These are phyloP conservation scores for Brachionus plicatilis DNA, from an alignment of 1,140 invertebrate genomes.

Conservation along the genomic window DNA sequence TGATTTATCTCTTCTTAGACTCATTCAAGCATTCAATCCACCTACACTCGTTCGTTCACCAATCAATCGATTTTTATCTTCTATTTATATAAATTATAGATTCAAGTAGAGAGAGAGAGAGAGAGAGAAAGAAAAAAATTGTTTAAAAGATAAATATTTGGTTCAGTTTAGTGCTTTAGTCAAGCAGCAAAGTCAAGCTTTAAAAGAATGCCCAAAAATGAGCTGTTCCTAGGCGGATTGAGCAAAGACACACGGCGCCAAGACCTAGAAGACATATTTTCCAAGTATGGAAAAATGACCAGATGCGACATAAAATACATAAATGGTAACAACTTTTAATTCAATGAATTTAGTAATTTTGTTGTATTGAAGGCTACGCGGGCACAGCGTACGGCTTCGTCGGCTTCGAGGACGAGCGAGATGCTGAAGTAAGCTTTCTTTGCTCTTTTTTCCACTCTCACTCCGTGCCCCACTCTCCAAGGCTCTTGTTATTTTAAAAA, in stretches of 20 bases:
- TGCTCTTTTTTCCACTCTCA: not conserved
- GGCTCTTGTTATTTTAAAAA: not conserved
- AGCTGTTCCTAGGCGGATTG: slow-evolving; percentile 45
- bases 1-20: slow-evolving; percentile 3
- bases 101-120: not conserved
- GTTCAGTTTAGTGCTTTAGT: not conserved
- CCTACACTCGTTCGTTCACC: not conserved
- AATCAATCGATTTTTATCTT: not conserved
- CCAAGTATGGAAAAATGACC: slow-evolving; percentile 44
- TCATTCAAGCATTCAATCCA: not conserved
- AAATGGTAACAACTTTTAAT: not conserved
- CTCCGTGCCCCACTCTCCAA: not conserved
- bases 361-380: slow-evolving; percentile 26
- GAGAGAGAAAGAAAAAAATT: not conserved
- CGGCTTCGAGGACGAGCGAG: slow-evolving; percentile 47
- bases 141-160: not conserved
- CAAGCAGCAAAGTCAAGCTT: not conserved
- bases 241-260: slow-evolving; percentile 44
- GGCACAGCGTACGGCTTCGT: slow-evolving; percentile 47
- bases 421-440: slow-evolving; percentile 46
- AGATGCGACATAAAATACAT: slow-evolving; percentile 47
- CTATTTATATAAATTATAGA: not conserved
- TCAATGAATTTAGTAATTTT: not conserved
- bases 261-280: slow-evolving; percentile 47
- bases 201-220: slow-evolving; percentile 26